A percentile compares a stretch with the other conserved stretches of the same genome.
Evolutionary conservation across 2,888 invertebrate species (phyloP).

Genomic region (Smittia sp.): DNA sequence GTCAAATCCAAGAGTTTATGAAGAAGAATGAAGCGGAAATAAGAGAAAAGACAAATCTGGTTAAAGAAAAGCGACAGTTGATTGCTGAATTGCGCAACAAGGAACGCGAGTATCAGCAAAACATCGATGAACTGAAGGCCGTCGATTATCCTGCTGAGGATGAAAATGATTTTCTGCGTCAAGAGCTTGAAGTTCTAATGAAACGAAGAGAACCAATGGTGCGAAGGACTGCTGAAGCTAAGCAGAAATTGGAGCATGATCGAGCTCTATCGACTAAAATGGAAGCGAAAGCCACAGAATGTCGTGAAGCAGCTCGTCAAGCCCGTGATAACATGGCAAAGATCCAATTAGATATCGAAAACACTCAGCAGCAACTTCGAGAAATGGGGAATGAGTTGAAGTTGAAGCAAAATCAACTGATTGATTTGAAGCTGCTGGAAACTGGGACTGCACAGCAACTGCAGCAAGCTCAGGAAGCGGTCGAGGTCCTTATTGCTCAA

Average conservation of each 20-base stretch:
- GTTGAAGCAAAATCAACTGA: conserved; percentile 51
- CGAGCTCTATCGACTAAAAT: neutral
- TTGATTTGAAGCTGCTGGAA: conserved; percentile 50
- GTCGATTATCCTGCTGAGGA: conserved; percentile 49
- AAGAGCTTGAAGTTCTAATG: conserved; percentile 34
- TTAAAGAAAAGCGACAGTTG: conserved; percentile 44
- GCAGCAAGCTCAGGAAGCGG: no score
- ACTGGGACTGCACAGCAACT: conserved; percentile 43
- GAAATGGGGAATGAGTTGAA: conserved; percentile 43
- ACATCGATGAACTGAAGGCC: conserved; percentile 49
- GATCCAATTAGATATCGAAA: neutral
- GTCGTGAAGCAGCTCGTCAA: neutral
- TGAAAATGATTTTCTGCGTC: conserved; percentile 49
- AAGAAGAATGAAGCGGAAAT: conserved; percentile 43
- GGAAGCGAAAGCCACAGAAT: neutral
- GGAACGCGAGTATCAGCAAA: conserved; percentile 44
- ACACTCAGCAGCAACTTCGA: neutral
- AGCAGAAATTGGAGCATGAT: neutral
- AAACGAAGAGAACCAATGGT: neutral
- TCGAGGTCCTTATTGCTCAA: conserved; percentile 46
- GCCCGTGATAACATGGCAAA: neutral
- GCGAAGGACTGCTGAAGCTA: neutral
- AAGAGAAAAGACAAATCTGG: conserved; percentile 39
- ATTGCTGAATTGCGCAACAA: no score
- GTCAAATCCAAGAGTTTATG: conserved; percentile 40